These are phyloP conservation scores for Aphis craccivora DNA, from an alignment of 1,140 invertebrate species.

Conservation along the genomic window DNA sequence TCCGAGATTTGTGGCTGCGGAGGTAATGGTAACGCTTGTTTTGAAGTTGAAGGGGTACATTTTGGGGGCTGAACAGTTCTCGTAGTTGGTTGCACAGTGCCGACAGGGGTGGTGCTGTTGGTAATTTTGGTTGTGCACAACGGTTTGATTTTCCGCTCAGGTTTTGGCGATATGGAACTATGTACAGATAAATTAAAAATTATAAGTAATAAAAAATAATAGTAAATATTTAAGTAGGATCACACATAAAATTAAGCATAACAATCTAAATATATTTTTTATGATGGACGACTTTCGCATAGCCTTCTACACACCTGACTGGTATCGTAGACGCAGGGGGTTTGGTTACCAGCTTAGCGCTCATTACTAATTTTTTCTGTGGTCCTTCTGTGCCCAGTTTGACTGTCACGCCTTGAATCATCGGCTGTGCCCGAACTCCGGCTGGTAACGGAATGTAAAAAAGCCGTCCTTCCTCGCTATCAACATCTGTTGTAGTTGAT, in stretches of 20 bases:
- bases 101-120: slow-evolving; percentile 63
- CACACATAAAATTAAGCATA: neutral
- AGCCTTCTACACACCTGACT: neutral
- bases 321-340: slow-evolving; percentile 64
- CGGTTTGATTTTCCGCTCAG: slow-evolving; percentile 61
- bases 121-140: slow-evolving; percentile 47
- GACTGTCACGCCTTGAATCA: slow-evolving; percentile 74
- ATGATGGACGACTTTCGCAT: neutral
- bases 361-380: slow-evolving; percentile 72
- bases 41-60: neutral
- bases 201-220: neutral
- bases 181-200: neutral
- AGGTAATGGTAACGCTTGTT: slow-evolving; percentile 38
- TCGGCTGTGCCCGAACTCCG: slow-evolving; percentile 65
- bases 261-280: neutral
- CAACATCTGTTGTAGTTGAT: slow-evolving; percentile 57
- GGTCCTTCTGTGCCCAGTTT: slow-evolving; percentile 73
- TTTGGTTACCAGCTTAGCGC: slow-evolving; percentile 74
- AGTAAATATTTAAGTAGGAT: neutral
- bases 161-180: slow-evolving; percentile 53
- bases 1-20: neutral
- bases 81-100: slow-evolving; percentile 69
- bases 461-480: slow-evolving; percentile 69
- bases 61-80: slow-evolving; percentile 62
- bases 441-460: slow-evolving; percentile 75